Evolutionary conservation across 2,888 invertebrate genomes (phyloP).

Genomic region (Agonum fuliginosum): DNA sequence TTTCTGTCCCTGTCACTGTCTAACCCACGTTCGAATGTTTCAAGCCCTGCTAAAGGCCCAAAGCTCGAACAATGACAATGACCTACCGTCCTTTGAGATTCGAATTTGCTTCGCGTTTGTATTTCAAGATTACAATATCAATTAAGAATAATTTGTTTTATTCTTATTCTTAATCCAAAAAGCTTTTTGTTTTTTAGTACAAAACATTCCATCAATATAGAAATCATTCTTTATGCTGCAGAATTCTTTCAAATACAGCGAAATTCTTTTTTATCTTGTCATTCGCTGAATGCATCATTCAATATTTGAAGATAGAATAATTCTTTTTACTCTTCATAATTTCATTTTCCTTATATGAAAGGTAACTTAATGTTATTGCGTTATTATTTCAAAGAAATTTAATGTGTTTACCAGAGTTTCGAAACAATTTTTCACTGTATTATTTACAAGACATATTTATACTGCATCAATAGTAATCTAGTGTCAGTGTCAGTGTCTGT

Average conservation of each 20-base stretch:
- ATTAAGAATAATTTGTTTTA: slow-evolving; percentile 14
- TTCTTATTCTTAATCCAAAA: too few relatives aligned
- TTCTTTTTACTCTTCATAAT: too few relatives aligned
- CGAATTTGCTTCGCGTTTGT: slow-evolving; percentile 11
- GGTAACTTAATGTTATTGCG: too few relatives aligned
- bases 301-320: not conserved
- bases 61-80: slow-evolving; percentile 4
- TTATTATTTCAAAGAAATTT: too few relatives aligned
- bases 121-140: slow-evolving; percentile 28
- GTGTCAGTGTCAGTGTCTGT: too few relatives aligned
- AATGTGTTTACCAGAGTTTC: too few relatives aligned
- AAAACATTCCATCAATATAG: not conserved
- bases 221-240: not conserved
- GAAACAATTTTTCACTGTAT: too few relatives aligned
- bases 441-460: too few relatives aligned
- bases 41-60: too few relatives aligned
- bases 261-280: not conserved
- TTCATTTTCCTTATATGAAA: too few relatives aligned
- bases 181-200: not conserved
- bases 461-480: too few relatives aligned
- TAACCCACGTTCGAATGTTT: not conserved
- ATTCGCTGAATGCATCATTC: not conserved
- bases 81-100: not conserved
- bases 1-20: not conserved
- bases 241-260: not conserved